A percentile compares a stretch with the other conserved stretches of the same genome.
phyloP scores from a whole-genome alignment of 1,140 invertebrate species.

The Achatina immaculata region DNA sequence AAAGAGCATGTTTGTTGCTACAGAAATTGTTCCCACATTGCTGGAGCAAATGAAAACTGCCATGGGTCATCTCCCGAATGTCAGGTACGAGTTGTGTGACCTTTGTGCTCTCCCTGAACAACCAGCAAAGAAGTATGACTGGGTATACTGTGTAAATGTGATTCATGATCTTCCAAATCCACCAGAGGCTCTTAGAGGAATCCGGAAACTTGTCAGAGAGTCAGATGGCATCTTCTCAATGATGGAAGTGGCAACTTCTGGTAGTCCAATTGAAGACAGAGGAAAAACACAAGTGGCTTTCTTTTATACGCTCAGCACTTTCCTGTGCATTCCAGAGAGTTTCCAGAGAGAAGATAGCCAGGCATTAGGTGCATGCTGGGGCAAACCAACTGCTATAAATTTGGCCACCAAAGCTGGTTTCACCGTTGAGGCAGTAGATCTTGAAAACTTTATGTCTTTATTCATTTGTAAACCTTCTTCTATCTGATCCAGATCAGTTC shows the following conservation, averaged over 20 bases:
- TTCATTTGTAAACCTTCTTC: neutral
- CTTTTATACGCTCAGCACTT: conserved; percentile 6
- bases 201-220: neutral
- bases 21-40: neutral
- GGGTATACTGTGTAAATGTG: conserved; percentile 17
- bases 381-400: neutral
- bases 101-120: conserved; percentile 9
- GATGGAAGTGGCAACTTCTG: conserved; percentile 11
- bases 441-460: neutral
- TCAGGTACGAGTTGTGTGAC: conserved; percentile 6
- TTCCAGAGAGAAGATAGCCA: conserved; percentile 16
- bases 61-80: conserved; percentile 14
- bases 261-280: conserved; percentile 2
- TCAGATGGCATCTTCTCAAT: conserved; percentile 5
- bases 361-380: conserved; percentile 20
- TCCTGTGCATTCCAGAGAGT: conserved; percentile 34
- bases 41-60: neutral
- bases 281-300: neutral
- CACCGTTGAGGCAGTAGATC: neutral
- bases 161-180: conserved; percentile 37
- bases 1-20: conserved; percentile 12
- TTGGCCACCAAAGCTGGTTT: neutral
- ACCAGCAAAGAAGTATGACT: conserved; percentile 23
- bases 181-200: conserved; percentile 16
- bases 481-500: too few species aligned